A percentile compares a stretch with the other conserved stretches of the same genome.
Conservation (phyloP, 2,113 vertebrate species). For the Hippocampus barbouri region DNA sequence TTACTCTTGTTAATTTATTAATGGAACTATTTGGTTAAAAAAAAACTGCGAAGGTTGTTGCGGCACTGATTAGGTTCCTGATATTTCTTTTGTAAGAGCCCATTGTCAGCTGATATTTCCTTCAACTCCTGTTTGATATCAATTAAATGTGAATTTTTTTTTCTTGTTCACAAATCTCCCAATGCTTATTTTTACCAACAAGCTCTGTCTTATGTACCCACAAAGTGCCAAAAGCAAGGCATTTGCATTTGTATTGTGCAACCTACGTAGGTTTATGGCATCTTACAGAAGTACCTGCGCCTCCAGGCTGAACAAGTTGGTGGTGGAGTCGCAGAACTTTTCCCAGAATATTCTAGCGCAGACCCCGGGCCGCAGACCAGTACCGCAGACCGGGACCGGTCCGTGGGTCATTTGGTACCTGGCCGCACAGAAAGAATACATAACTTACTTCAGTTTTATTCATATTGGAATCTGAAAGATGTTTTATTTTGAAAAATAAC, state of each 20-base stretch:
- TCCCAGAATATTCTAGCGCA: too few relatives aligned
- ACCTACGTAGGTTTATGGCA: neutral
- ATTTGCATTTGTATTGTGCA: neutral
- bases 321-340: neutral
- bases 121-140: constrained; percentile 99
- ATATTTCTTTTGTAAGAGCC: constrained; percentile 83
- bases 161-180: constrained; percentile 73
- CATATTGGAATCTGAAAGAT: too few relatives aligned
- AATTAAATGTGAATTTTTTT: constrained; percentile 99
- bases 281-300: too few relatives aligned
- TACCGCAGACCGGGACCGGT: too few relatives aligned
- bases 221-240: neutral
- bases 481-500: too few relatives aligned
- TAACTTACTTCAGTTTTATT: too few relatives aligned
- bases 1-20: constrained; percentile 87
- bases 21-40: constrained; percentile 47
- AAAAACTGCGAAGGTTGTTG: constrained; percentile 56
- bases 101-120: constrained; percentile 97
- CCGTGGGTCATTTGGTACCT: too few relatives aligned
- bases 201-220: neutral
- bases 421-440: too few relatives aligned
- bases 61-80: constrained; percentile 69
- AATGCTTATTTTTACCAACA: constrained; percentile 20
- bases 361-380: too few relatives aligned
- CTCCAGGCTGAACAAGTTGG: neutral